These are phyloP conservation scores for Ateles fusciceps DNA, from an alignment of 2,797 vertebrate species.

Conservation along the genomic window DNA sequence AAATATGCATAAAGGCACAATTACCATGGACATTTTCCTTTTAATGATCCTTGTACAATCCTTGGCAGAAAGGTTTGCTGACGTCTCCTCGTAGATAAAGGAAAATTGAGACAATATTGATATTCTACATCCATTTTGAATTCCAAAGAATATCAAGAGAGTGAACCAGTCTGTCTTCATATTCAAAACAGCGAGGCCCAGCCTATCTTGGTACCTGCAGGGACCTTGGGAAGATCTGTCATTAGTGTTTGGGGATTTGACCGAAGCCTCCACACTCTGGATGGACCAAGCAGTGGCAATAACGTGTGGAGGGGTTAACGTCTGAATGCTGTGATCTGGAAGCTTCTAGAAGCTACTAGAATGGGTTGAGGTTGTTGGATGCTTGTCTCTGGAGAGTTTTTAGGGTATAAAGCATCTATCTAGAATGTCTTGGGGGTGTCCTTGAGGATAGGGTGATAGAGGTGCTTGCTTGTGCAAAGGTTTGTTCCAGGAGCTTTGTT, in stretches of 20 bases:
- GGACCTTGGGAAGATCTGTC: not conserved
- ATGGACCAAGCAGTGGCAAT: not conserved
- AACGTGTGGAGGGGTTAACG: not conserved
- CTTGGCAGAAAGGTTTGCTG: conserved; percentile 78
- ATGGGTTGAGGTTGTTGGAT: not conserved
- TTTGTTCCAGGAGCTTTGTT: not conserved
- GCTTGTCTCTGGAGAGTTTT: not conserved
- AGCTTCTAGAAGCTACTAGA: conserved; percentile 9
- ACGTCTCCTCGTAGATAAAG: conserved; percentile 63
- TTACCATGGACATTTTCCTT: conserved; percentile 82
- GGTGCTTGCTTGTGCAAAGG: not conserved
- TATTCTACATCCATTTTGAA: conserved; percentile 25
- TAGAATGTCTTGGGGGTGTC: not conserved
- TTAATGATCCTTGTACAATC: conserved; percentile 79
- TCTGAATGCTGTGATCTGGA: not conserved
- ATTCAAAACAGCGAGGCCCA: not conserved
- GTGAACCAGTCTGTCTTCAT: not conserved
- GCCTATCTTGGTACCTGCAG: not conserved
- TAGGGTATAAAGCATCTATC: not conserved
- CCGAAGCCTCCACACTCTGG: accelerated
- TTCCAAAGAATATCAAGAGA: not conserved
- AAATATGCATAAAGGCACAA: conserved; percentile 81
- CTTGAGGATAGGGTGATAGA: not conserved
- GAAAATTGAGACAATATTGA: conserved; percentile 62
- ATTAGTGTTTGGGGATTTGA: not conserved